Evolutionary conservation across 2,797 vertebrate species (phyloP).

Genomic region (Ptychadena robeensis): DNA sequence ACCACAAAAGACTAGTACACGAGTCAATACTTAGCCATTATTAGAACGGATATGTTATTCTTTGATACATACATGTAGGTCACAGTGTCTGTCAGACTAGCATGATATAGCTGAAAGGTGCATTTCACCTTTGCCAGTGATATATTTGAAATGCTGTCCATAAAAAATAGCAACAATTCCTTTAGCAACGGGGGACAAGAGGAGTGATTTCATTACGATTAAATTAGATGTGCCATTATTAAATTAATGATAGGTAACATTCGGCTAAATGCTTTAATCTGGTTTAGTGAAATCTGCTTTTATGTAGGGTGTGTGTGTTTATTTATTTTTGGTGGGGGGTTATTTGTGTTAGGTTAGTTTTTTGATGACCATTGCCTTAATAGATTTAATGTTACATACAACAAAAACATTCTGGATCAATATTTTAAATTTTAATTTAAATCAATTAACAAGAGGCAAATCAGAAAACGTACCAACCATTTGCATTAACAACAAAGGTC

Average conservation of each 20-base stretch:
- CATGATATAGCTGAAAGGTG: background rate
- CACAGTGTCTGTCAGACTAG: background rate
- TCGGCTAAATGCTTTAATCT: background rate
- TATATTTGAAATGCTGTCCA: background rate
- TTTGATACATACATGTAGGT: conserved; percentile 14
- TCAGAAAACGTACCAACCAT: no score
- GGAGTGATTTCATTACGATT: background rate
- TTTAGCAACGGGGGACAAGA: background rate
- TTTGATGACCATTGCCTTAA: no score
- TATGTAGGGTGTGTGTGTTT: no score
- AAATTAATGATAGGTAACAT: background rate
- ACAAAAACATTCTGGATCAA: no score
- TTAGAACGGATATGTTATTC: background rate
- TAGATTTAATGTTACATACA: no score
- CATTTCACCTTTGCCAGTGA: background rate
- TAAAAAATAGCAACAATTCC: background rate
- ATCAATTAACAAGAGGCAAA: no score
- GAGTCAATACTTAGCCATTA: conserved; percentile 1
- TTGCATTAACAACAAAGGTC: no score
- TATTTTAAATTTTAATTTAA: no score
- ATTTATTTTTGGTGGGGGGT: no score
- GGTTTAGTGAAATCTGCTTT: no score
- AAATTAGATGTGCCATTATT: background rate
- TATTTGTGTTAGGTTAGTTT: no score
- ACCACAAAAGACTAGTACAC: background rate